Evolutionary conservation across 1,140 invertebrate species (phyloP).

Genomic region (Zaprionus davidi): DNA sequence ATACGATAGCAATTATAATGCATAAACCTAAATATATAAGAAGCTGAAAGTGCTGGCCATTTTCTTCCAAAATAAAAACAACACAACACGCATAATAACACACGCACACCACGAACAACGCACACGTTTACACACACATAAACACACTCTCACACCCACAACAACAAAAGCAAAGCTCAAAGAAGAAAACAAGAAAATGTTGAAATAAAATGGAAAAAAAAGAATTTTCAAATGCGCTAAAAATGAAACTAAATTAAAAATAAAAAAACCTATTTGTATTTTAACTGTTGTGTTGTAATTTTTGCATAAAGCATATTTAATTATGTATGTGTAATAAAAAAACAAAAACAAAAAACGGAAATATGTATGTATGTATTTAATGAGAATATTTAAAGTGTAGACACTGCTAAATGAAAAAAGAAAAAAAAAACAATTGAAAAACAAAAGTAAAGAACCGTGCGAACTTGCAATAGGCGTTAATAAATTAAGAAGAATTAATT

Average conservation of each 20-base stretch:
- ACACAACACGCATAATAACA: conserved; percentile 45
- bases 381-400: conserved; percentile 65
- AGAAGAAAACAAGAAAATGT: conserved; percentile 33
- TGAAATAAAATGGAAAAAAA: conserved; percentile 42
- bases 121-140: conserved; percentile 42
- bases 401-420: conserved; percentile 56
- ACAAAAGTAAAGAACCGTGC: conserved; percentile 24
- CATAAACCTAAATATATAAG: conserved; percentile 67
- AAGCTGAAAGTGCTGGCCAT: conserved; percentile 82
- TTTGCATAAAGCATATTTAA: conserved; percentile 81
- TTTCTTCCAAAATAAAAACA: conserved; percentile 71
- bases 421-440: conserved; percentile 37
- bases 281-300: conserved; percentile 84
- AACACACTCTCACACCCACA: conserved; percentile 31
- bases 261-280: conserved; percentile 72
- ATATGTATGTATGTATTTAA: conserved; percentile 58
- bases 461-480: conserved; percentile 52
- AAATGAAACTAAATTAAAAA: conserved; percentile 34
- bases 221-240: conserved; percentile 44
- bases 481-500: conserved; percentile 40
- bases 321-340: conserved; percentile 77
- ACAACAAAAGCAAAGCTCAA: conserved; percentile 68
- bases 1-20: conserved; percentile 54
- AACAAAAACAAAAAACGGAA: conserved; percentile 55
- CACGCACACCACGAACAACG: conserved; percentile 32